These are phyloP conservation scores for Ceratotherium simum DNA, from an alignment of 2,113 vertebrate genomes.

Conservation along the genomic window DNA sequence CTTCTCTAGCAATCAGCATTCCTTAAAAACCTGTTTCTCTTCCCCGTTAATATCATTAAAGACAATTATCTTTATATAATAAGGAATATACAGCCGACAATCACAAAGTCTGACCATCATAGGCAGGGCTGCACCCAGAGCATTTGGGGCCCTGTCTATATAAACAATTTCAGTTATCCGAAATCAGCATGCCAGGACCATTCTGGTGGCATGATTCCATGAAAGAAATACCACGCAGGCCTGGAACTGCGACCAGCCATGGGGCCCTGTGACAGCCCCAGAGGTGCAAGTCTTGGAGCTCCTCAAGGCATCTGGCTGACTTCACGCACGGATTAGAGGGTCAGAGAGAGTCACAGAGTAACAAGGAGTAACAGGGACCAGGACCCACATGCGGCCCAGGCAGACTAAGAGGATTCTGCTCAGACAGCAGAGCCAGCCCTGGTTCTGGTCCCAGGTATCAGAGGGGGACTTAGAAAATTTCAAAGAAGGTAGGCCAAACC, in stretches of 20 bases:
- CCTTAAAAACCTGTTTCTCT: not conserved
- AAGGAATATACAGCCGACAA: not conserved
- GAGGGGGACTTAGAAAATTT: not conserved
- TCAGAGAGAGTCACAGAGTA: not conserved
- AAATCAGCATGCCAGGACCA: not conserved
- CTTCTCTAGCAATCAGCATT: not conserved
- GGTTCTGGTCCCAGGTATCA: not conserved
- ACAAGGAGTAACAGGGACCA: not conserved
- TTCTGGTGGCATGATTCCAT: not conserved
- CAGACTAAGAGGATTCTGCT: not conserved
- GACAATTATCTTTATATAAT: not conserved
- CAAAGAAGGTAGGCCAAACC: not conserved
- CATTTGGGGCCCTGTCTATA: accelerated
- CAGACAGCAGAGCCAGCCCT: not conserved
- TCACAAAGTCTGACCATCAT: not conserved
- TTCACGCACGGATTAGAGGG: not conserved
- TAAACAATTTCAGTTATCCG: not conserved
- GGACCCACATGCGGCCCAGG: not conserved
- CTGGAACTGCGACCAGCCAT: not conserved
- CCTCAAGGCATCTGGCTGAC: not conserved
- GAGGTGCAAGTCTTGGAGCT: not conserved
- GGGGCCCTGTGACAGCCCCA: not conserved
- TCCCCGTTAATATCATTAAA: not conserved
- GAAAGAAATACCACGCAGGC: not conserved
- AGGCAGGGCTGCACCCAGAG: not conserved